Base-by-base conservation (phyloP, 1,140 invertebrate species). In the Pseudomyrmex cubaensis region DNA sequence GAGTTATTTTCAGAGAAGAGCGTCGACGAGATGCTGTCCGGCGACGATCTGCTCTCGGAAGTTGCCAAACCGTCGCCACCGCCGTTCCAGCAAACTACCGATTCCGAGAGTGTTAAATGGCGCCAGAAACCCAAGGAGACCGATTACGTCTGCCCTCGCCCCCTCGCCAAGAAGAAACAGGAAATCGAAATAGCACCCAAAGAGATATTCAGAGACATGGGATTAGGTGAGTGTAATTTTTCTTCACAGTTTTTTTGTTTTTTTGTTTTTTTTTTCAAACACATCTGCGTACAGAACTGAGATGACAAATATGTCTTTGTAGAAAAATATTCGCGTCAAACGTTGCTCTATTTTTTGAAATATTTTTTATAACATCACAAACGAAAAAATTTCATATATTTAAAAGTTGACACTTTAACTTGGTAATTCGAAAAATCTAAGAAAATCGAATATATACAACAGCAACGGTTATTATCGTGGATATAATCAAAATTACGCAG, bases 161-260 rank as follows among this genome's bases (percentile, higher is more conserved):
- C 70, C 17, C 35, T 75, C 7, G 56, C 20, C 59, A 83, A 80
- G 7, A 74, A 84, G 52, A 66, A 89, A 0, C 90, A 92, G 8
- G 89, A 92, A 8, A 94, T 96, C 64, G 94, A 96, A 85, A 96
- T 96, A 59, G 96, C 95, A 69, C 95, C 96, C 2, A 96, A 96
- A 84, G 95, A 96, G 75, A 96, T 96, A 80, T 96, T 96, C 92
- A 95, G 95, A 87, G 94, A 96, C 89, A 96, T 96, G 94, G 96
- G 96, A 89, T 93, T 96, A 12, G 96, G 96, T 96, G 88, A 96
- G 96, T 94, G 3, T 9, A 5, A 54, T 1, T 12, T 50, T 64
- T 4, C 48, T 56, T 4, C 0, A 22, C 7, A 22, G 25, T 20
- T 10, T 17, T 54, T 8, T 2, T 17, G 22, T 44, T 15, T 25